A percentile compares a stretch with the other conserved stretches of the same genome.
phyloP scores from a whole-genome alignment of 2,113 vertebrate genomes.

The Blennius ocellaris region DNA sequence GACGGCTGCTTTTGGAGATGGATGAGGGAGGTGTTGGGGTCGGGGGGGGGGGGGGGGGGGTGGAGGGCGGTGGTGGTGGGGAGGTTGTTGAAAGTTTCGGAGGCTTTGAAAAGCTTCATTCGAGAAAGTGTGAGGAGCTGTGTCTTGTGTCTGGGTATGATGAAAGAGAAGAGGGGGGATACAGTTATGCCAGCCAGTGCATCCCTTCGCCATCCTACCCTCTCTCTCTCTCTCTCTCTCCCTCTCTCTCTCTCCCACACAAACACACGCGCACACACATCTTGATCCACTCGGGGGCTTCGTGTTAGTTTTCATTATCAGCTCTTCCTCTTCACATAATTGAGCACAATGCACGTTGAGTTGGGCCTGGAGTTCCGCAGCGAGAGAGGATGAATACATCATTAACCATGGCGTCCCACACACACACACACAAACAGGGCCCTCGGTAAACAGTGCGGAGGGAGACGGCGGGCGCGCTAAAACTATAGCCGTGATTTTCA shows the following conservation, averaged over 20 bases:
- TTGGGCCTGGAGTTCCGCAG: conserved; percentile 55
- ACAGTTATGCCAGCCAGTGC: conserved; percentile 44
- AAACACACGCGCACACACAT: conserved; percentile 55
- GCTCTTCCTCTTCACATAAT: conserved; percentile 73
- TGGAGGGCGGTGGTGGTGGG: no score
- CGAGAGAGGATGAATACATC: conserved; percentile 71
- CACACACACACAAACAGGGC: conserved; percentile 73
- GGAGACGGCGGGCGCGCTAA: background rate
- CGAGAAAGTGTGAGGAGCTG: conserved; percentile 73
- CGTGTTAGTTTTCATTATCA: conserved; percentile 78
- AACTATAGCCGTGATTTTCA: conserved; percentile 51
- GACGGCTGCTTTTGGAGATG: conserved; percentile 70
- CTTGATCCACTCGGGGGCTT: conserved; percentile 70
- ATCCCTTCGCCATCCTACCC: background rate
- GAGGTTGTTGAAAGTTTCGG: conserved; percentile 68
- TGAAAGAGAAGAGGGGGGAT: conserved; percentile 77
- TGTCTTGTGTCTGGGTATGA: conserved; percentile 69
- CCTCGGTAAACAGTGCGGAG: conserved; percentile 59
- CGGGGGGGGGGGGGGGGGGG: conserved; percentile 17
- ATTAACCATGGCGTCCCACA: conserved; percentile 68
- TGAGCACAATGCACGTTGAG: conserved; percentile 67
- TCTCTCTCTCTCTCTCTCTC: background rate
- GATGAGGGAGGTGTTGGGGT: conserved; percentile 18
- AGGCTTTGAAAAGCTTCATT: conserved; percentile 81
- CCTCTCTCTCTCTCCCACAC: conserved; percentile 11